Conservation (phyloP, 2,113 vertebrate genomes). For the Camelus bactrianus region DNA sequence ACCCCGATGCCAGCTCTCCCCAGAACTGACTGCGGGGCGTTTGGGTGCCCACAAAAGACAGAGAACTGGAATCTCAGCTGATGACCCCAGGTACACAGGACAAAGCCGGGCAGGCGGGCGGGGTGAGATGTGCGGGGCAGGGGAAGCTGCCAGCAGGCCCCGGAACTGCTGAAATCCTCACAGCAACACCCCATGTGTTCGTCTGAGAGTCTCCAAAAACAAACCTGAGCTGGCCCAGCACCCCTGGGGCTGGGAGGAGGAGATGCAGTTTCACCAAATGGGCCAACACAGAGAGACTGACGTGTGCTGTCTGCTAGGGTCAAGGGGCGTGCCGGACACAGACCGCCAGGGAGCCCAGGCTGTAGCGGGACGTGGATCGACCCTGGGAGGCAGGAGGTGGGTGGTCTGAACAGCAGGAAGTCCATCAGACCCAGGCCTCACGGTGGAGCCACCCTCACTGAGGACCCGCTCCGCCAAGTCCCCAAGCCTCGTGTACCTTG, state of each 20-base stretch:
- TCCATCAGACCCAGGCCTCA: background rate
- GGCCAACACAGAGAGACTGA: no score
- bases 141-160: background rate
- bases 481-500: accelerated
- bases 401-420: no score
- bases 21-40: background rate
- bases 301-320: accelerated
- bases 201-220: background rate
- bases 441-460: accelerated
- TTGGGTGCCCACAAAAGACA: background rate
- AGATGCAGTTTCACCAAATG: background rate
- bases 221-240: background rate
- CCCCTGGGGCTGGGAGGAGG: background rate
- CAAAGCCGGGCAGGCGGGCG: accelerated
- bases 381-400: no score
- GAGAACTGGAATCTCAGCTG: background rate
- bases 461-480: accelerated
- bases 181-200: accelerated
- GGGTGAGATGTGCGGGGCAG: accelerated
- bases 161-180: background rate
- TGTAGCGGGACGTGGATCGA: accelerated
- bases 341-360: accelerated
- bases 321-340: background rate
- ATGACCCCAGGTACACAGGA: accelerated
- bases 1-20: accelerated